These are phyloP conservation scores for Carassius carassius DNA, from an alignment of 2,113 vertebrate species.

Conservation along the genomic window DNA sequence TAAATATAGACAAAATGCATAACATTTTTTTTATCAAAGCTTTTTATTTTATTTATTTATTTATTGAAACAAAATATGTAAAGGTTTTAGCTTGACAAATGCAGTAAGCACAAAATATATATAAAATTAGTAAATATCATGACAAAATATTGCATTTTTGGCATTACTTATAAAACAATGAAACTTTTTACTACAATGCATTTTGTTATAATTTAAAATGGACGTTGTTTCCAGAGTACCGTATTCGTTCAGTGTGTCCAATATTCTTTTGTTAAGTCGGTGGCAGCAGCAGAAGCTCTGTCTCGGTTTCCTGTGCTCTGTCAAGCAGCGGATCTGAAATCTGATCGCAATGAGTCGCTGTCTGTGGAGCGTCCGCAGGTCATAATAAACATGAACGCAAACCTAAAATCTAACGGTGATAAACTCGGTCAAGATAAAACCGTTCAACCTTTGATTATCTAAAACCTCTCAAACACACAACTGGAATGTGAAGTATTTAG, in stretches of 20 bases:
- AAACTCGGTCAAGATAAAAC: background rate
- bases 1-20: too few relatives aligned
- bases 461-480: background rate
- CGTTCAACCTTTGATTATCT: background rate
- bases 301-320: background rate
- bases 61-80: too few relatives aligned
- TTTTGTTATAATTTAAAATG: background rate
- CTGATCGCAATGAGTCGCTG: background rate
- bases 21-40: too few relatives aligned
- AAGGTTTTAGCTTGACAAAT: too few relatives aligned
- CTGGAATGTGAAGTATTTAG: conserved; percentile 47
- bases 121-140: background rate
- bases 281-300: background rate
- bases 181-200: background rate
- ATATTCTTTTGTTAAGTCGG: background rate
- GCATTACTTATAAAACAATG: background rate
- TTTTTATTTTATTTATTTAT: too few relatives aligned
- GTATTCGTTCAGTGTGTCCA: background rate
- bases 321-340: background rate
- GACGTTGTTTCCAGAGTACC: background rate
- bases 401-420: background rate
- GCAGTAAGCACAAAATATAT: background rate
- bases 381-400: background rate
- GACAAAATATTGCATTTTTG: background rate
- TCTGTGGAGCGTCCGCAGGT: background rate